Evolutionary conservation across 1,140 invertebrate genomes (phyloP), one percentile per base, ranked within the genome.

Genomic region (Dendroctonus valens): DNA sequence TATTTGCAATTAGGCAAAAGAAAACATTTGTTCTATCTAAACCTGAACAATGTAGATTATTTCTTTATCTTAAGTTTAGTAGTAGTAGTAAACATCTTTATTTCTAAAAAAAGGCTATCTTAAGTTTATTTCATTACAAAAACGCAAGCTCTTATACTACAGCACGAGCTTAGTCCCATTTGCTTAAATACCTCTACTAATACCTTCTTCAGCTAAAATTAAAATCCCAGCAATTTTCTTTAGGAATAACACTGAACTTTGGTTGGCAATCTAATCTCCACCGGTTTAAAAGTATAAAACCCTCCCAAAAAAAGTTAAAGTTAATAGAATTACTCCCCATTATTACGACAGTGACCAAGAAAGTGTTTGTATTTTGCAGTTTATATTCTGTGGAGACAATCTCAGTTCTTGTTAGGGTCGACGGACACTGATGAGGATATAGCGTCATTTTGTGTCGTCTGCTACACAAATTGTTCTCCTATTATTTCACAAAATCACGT

Each of bases 281-380:
- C 6, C 9, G 40, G 54, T 38, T 41, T 40, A 12, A 9, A 39
- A 12, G 5, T 48, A 14, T 40, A 52, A 48, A 51, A 8, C 48
- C 8, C 40, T 12, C 4, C 37, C 8, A 44, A 54, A 64, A 61
- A 64, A 64, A 64, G 51, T 53, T 64, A 55, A 64, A 64, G 37
- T 61, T 61, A 61, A 61, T 61, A 61, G 59, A 61, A 61, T 61
- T 52, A 51, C 59, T 14, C 48, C 12, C 59, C 15, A 26, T 61
- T 51, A 61, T 51, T 12, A 44, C 57, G 14, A 26, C 57, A 61
- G 59, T 61, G 59, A 41, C 59, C 59, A 37, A 48, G 57, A 59
- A 61, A 52, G 49, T 59, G 57, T 59, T 61, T 61, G 48, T 52
- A 41, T 61, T 61, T 61, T 41, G 39, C 26, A 61, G 48, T 61